A percentile compares a stretch with the other conserved stretches of the same genome.
Conservation (phyloP, 2,888 invertebrate species). For the Mechanitis messenoides region DNA sequence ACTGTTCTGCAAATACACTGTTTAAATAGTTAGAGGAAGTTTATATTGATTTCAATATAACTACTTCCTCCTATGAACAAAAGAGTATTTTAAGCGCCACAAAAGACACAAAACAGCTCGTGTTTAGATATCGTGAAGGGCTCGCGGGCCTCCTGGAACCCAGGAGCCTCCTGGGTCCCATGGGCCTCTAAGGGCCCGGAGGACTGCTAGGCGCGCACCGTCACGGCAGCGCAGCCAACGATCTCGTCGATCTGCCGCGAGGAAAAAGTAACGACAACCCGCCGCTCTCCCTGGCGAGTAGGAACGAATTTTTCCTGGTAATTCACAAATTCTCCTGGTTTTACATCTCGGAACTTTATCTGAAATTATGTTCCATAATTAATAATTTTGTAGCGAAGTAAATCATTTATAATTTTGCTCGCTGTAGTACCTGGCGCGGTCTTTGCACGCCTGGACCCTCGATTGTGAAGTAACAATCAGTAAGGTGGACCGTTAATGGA, state of each 20-base stretch:
- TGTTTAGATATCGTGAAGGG: slow-evolving; percentile 56
- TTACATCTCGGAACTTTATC: slow-evolving; percentile 78
- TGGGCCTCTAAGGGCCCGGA: slow-evolving; percentile 61
- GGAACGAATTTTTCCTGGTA: slow-evolving; percentile 79
- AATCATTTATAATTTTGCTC: not conserved
- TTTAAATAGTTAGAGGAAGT: slow-evolving; percentile 26
- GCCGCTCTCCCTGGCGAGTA: slow-evolving; percentile 76
- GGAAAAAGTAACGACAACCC: slow-evolving; percentile 80
- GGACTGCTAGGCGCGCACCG: slow-evolving; percentile 72
- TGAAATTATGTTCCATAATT: slow-evolving; percentile 29
- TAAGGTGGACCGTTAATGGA: slow-evolving; percentile 79
- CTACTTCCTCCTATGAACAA: slow-evolving; percentile 65
- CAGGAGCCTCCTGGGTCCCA: slow-evolving; percentile 50
- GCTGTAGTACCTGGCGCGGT: slow-evolving; percentile 69
- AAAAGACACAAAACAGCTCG: slow-evolving; percentile 58
- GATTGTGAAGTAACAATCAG: slow-evolving; percentile 81
- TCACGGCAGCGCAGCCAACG: slow-evolving; percentile 75
- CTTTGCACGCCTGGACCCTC: slow-evolving; percentile 82
- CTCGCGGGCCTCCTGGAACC: slow-evolving; percentile 54
- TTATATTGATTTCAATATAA: slow-evolving; percentile 58
- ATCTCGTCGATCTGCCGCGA: slow-evolving; percentile 81
- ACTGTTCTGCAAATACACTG: slow-evolving; percentile 17
- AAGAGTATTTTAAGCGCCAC: slow-evolving; percentile 59
- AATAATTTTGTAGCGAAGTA: not conserved
- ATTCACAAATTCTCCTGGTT: slow-evolving; percentile 78